These are phyloP conservation scores for Drosophila sproati DNA, from an alignment of 1,140 invertebrate species.

Conservation along the genomic window DNA sequence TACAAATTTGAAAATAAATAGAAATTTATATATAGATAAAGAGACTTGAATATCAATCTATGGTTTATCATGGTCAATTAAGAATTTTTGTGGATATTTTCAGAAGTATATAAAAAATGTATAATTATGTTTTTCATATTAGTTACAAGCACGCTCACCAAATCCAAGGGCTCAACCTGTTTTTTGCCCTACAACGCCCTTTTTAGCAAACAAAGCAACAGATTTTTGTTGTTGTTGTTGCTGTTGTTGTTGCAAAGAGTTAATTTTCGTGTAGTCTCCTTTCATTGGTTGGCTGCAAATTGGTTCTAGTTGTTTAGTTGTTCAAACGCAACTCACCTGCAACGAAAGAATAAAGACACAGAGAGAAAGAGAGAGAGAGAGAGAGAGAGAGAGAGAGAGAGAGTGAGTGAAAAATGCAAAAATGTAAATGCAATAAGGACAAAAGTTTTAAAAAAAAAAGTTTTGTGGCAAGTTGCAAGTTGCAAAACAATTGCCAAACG, in stretches of 20 bases:
- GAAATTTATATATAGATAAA: too few species aligned
- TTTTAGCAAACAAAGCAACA: conserved; percentile 7
- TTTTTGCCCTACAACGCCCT: background rate
- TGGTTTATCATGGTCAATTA: too few species aligned
- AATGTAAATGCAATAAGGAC: conserved; percentile 29
- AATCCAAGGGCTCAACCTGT: background rate
- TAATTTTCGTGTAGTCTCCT: background rate
- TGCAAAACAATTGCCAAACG: background rate
- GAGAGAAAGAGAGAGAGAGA: conserved; percentile 23
- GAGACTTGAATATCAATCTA: too few species aligned
- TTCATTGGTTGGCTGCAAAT: conserved; percentile 33
- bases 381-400: conserved; percentile 28
- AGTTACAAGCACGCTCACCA: conserved; percentile 20
- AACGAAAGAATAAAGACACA: conserved; percentile 38
- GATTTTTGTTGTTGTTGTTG: conserved; percentile 9
- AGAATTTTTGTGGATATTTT: too few species aligned
- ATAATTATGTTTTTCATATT: background rate
- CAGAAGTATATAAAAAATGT: too few species aligned
- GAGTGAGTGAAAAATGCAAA: background rate
- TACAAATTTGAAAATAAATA: too few species aligned
- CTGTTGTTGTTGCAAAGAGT: background rate
- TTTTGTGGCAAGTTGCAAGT: background rate
- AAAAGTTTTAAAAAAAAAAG: conserved; percentile 4
- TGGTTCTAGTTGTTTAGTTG: conserved; percentile 25
- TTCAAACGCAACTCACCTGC: conserved; percentile 60